A percentile compares a stretch with the other conserved stretches of the same genome.
Evolutionary conservation across 2,888 invertebrate genomes (phyloP).

Genomic region (Apeira syringaria): DNA sequence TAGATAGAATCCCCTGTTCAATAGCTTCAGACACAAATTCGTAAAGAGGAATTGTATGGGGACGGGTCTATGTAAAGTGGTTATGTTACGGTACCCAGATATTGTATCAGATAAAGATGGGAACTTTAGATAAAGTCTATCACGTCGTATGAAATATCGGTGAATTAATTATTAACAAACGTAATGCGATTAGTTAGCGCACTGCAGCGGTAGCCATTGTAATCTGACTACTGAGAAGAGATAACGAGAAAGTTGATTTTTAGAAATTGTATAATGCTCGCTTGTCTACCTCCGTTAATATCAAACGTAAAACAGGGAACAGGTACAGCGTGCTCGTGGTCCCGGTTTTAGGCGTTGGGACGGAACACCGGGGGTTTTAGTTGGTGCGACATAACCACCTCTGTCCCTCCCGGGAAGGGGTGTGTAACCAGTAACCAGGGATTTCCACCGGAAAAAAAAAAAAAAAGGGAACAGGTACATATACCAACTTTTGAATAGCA

Average conservation of each 20-base stretch:
- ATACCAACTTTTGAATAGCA: too few species aligned
- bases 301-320: too few species aligned
- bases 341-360: too few species aligned
- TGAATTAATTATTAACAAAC: constrained; percentile 71
- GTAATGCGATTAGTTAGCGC: constrained; percentile 69
- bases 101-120: constrained; percentile 60
- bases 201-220: constrained; percentile 62
- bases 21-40: constrained; percentile 3
- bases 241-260: constrained; percentile 35
- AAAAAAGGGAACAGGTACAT: too few species aligned
- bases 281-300: constrained; percentile 7
- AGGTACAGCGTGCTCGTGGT: too few species aligned
- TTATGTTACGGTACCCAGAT: constrained; percentile 45
- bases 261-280: constrained; percentile 22
- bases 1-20: constrained; percentile 36
- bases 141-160: constrained; percentile 66
- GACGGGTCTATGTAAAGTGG: constrained; percentile 45
- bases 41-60: constrained; percentile 3
- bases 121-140: constrained; percentile 65
- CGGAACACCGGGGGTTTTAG: too few species aligned
- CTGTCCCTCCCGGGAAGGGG: too few species aligned
- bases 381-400: too few species aligned
- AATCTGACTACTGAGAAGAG: constrained; percentile 49
- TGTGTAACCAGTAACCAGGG: too few species aligned
- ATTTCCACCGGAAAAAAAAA: too few species aligned